phyloP scores from a whole-genome alignment of 1,140 invertebrate species.

The Phymorhynchus buccinoides region DNA sequence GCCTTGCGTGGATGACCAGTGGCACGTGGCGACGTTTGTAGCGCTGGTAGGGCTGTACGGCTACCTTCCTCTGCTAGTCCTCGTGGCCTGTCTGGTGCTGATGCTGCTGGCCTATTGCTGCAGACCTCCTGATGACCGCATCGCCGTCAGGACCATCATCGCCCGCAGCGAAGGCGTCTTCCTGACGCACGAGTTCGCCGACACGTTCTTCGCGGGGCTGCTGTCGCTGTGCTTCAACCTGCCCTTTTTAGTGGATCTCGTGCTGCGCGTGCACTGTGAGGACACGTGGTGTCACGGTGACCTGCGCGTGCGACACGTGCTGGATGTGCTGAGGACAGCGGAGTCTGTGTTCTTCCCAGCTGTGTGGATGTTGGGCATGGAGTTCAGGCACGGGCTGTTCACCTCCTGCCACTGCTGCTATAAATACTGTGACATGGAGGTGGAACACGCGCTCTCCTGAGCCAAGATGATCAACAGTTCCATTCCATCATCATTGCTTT shows the following conservation, averaged over 20 bases:
- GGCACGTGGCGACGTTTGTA: not conserved
- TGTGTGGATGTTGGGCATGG: conserved; percentile 36
- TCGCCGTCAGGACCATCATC: conserved; percentile 38
- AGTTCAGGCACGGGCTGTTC: conserved; percentile 36
- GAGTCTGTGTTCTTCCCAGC: conserved; percentile 35
- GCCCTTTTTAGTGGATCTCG: conserved; percentile 30
- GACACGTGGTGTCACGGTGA: not conserved
- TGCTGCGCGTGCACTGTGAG: not conserved
- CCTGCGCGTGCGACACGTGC: not conserved
- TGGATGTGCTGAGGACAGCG: conserved; percentile 36
- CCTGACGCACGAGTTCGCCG: conserved; percentile 34
- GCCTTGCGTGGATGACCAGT: not conserved
- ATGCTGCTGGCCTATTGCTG: conserved; percentile 12
- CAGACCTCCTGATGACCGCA: conserved; percentile 19
- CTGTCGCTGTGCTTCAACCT: conserved; percentile 24
- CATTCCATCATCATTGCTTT: not conserved
- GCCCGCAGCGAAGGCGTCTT: conserved; percentile 29
- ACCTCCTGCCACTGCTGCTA: conserved; percentile 32
- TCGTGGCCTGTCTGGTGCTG: not conserved
- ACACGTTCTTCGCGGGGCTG: conserved; percentile 34
- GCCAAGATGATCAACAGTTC: not conserved
- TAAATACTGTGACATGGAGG: conserved; percentile 31
- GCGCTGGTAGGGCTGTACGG: conserved; percentile 10
- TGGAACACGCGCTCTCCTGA: conserved; percentile 1
- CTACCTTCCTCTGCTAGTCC: not conserved